Conservation (phyloP, 92 coral and sea anemone species). For the Palythoa grandiflora region DNA sequence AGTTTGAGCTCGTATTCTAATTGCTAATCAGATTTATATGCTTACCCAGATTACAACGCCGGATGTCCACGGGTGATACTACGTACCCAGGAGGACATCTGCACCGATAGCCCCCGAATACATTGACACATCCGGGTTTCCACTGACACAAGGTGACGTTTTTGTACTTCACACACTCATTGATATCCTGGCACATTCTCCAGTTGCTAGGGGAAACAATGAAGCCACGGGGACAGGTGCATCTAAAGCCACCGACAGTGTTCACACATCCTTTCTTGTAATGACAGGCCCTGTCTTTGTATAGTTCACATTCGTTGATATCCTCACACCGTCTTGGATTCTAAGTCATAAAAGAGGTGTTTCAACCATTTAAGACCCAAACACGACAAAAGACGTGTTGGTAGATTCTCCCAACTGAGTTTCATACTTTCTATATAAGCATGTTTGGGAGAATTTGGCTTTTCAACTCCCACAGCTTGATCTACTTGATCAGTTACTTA, state of each 20-base stretch:
- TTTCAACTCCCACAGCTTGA: too few species aligned
- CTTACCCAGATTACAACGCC: slow-evolving; percentile 64
- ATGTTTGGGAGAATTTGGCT: too few species aligned
- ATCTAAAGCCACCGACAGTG: slow-evolving; percentile 22
- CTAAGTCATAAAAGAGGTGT: not conserved
- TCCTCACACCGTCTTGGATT: slow-evolving; percentile 36
- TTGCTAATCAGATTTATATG: too few species aligned
- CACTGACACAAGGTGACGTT: slow-evolving; percentile 55
- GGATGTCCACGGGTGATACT: slow-evolving; percentile 54
- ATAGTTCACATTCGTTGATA: slow-evolving; percentile 43
- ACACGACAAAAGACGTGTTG: too few species aligned
- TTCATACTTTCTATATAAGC: too few species aligned
- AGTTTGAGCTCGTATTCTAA: too few species aligned
- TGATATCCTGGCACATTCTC: not conserved
- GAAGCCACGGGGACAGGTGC: slow-evolving; percentile 21
- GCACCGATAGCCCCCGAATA: slow-evolving; percentile 62
- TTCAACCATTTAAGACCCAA: too few species aligned
- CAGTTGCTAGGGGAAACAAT: slow-evolving; percentile 11
- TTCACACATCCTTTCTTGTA: slow-evolving; percentile 34
- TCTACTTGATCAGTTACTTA: too few species aligned
- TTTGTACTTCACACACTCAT: slow-evolving; percentile 49
- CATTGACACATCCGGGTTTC: slow-evolving; percentile 69
- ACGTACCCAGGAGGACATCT: slow-evolving; percentile 66
- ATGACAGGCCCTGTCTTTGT: slow-evolving; percentile 32
- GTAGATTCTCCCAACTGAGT: too few species aligned